phyloP scores from a whole-genome alignment of 2,888 invertebrate genomes.

The Aricia artaxerxes region DNA sequence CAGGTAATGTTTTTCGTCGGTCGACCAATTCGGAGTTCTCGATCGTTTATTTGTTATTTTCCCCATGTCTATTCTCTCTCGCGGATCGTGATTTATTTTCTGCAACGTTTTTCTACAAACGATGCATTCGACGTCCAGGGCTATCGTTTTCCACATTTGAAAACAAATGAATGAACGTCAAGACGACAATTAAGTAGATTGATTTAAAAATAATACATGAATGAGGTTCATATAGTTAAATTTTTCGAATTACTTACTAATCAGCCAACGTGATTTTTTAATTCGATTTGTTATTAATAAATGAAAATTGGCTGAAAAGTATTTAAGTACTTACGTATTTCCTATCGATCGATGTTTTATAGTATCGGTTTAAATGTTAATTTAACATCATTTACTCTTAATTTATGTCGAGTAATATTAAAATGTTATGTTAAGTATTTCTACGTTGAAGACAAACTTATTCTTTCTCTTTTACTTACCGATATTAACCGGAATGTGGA shows the following conservation, averaged over 20 bases:
- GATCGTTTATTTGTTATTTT: slow-evolving; percentile 64
- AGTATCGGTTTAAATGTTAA: not conserved
- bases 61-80: slow-evolving; percentile 60
- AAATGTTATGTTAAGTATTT: too few species aligned
- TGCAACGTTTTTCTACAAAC: slow-evolving; percentile 78
- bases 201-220: slow-evolving; percentile 47
- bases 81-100: slow-evolving; percentile 67
- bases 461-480: not conserved
- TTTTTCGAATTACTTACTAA: not conserved
- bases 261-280: not conserved
- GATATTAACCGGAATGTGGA: too few species aligned
- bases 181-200: slow-evolving; percentile 43
- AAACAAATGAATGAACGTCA: slow-evolving; percentile 65
- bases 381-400: not conserved
- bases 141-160: slow-evolving; percentile 74
- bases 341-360: not conserved
- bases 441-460: not conserved
- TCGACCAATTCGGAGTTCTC: slow-evolving; percentile 73
- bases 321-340: too few species aligned
- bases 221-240: slow-evolving; percentile 46
- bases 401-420: not conserved
- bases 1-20: slow-evolving; percentile 70
- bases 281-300: not conserved
- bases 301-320: not conserved
- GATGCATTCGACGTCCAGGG: slow-evolving; percentile 76